phyloP scores from a whole-genome alignment of 2,113 vertebrate genomes.

The Eulacestoma nigropectus region DNA sequence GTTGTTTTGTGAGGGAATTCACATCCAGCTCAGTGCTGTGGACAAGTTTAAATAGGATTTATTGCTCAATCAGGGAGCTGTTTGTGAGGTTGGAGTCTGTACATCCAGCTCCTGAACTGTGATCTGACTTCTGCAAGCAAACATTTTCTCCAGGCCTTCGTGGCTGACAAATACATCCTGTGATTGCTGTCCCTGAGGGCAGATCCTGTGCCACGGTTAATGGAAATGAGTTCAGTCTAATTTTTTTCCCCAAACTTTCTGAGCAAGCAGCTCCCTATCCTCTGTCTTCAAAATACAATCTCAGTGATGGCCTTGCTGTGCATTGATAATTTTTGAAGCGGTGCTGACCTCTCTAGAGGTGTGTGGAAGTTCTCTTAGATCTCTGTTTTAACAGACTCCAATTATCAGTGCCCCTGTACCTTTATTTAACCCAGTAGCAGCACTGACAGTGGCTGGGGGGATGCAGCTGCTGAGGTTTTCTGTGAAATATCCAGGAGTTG shows the following conservation, averaged over 20 bases:
- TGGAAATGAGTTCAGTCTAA: neutral
- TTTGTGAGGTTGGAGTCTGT: neutral
- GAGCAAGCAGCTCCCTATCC: neutral
- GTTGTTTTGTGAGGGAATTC: neutral
- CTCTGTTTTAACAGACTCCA: neutral
- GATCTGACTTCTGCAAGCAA: neutral
- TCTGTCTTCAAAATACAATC: neutral
- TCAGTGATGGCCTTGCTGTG: fast-evolving
- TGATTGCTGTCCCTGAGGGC: neutral
- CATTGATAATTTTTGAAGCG: neutral
- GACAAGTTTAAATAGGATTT: neutral
- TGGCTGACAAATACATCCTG: neutral
- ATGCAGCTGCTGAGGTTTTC: neutral
- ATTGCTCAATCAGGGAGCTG: neutral
- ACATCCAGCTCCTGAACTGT: neutral
- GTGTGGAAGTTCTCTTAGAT: neutral
- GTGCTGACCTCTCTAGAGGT: neutral
- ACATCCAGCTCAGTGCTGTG: neutral
- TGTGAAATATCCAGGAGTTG: neutral
- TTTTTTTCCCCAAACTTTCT: neutral
- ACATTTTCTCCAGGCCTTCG: neutral
- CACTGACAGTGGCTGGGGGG: fast-evolving
- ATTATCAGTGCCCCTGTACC: neutral
- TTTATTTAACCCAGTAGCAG: neutral
- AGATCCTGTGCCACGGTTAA: neutral